phyloP scores from a whole-genome alignment of 2,888 invertebrate species.

The Drosophila aldrichi region DNA sequence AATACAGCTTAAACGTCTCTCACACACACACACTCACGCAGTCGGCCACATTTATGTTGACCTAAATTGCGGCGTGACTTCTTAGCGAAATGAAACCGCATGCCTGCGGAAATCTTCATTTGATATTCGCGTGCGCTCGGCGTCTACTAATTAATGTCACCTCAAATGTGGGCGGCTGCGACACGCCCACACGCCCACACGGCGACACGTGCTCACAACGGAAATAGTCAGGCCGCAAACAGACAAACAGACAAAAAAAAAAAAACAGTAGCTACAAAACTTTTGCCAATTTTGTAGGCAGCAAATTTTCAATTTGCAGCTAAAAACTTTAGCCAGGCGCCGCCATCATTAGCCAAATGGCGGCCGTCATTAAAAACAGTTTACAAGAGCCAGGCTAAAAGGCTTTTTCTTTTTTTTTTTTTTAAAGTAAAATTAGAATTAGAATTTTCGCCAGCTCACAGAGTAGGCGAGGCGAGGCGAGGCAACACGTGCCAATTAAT shows the following conservation, averaged over 20 bases:
- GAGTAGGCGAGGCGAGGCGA: not conserved
- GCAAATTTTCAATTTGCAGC: conserved; percentile 44
- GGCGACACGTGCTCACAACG: conserved; percentile 33
- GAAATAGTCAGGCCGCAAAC: not conserved
- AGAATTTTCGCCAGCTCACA: not conserved
- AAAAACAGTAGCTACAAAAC: conserved; percentile 40
- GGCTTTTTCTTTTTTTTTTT: conserved; percentile 22
- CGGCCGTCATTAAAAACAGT: conserved; percentile 72
- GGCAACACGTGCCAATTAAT: conserved; percentile 19
- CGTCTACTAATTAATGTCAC: conserved; percentile 52
- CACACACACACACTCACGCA: conserved; percentile 9
- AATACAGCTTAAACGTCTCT: conserved; percentile 22
- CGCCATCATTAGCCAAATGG: conserved; percentile 41
- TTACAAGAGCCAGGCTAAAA: conserved; percentile 45
- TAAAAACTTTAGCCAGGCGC: conserved; percentile 23
- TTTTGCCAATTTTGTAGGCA: conserved; percentile 47
- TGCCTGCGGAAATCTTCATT: conserved; percentile 57
- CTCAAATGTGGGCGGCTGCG: conserved; percentile 15
- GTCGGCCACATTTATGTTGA: conserved; percentile 34
- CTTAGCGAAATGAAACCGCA: conserved; percentile 66
- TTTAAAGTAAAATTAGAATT: not conserved
- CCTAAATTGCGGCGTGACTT: conserved; percentile 58
- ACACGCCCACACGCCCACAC: not conserved
- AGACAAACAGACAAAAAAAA: conserved; percentile 1
- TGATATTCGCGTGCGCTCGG: conserved; percentile 41